phyloP scores from a whole-genome alignment of 2,888 invertebrate genomes.

The Mimachlamys varia region DNA sequence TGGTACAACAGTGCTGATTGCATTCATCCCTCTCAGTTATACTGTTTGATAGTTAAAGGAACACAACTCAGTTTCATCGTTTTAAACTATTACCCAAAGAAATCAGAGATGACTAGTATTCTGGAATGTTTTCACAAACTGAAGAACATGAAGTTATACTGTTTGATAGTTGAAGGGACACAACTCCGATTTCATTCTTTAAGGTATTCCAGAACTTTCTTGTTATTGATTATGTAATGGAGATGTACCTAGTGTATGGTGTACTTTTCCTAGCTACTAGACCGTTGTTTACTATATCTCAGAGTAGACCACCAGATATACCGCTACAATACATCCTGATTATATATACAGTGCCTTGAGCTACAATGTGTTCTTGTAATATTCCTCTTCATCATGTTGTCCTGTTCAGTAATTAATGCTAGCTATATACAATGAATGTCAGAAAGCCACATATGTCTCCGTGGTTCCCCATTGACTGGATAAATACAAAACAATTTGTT shows the following conservation, averaged over 20 bases:
- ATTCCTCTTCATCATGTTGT: not conserved
- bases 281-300: not conserved
- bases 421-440: not conserved
- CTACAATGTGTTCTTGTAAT: not conserved
- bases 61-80: no score
- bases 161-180: not conserved
- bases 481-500: no score
- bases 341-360: not conserved
- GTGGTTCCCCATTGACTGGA: no score
- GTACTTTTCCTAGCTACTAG: not conserved
- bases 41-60: not conserved
- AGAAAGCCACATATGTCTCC: no score
- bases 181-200: not conserved
- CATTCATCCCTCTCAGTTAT: no score
- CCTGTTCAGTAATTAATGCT: not conserved
- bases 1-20: no score
- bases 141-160: no score
- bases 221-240: not conserved
- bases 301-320: not conserved
- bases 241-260: not conserved
- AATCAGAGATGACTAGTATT: no score
- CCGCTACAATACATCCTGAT: not conserved
- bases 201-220: not conserved
- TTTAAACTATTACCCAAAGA: no score
- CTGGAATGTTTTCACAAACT: not conserved